Conservation (phyloP, 2,797 vertebrate genomes). For the Ficedula albicollis region DNA sequence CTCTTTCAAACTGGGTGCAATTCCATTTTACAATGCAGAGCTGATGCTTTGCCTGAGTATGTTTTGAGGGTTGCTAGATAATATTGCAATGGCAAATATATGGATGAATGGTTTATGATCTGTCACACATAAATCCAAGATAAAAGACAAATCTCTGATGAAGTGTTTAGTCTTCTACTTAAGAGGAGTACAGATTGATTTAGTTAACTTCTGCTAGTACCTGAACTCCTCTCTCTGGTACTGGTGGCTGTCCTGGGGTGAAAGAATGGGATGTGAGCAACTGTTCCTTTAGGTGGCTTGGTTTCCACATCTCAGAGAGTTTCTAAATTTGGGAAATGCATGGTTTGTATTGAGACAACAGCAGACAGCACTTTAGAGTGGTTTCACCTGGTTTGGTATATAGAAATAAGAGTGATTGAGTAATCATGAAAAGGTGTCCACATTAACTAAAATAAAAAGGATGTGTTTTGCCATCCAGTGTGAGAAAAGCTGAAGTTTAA, state of each 20-base stretch:
- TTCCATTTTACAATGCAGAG: not conserved
- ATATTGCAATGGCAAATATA: not conserved
- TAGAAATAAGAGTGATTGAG: not conserved
- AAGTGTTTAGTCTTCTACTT: not conserved
- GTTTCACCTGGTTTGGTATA: not conserved
- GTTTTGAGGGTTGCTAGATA: not conserved
- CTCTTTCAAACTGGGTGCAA: not conserved
- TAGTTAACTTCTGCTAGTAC: not conserved
- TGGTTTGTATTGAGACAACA: not conserved
- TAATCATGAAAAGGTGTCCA: not conserved
- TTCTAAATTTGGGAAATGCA: not conserved
- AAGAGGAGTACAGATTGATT: not conserved
- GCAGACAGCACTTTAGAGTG: not conserved
- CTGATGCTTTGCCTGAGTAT: not conserved
- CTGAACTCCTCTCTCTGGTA: not conserved
- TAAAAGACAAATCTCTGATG: not conserved
- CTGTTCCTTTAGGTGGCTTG: not conserved
- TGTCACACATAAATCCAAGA: not conserved
- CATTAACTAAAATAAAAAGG: not conserved
- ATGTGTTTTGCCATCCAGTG: not conserved
- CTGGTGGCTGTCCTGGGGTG: not conserved
- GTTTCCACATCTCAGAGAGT: not conserved
- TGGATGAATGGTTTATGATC: not conserved
- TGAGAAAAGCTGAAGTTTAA: not conserved
- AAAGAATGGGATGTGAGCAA: not conserved